phyloP scores from a whole-genome alignment of 2,113 vertebrate species.

The Rhinolophus ferrumequinum region DNA sequence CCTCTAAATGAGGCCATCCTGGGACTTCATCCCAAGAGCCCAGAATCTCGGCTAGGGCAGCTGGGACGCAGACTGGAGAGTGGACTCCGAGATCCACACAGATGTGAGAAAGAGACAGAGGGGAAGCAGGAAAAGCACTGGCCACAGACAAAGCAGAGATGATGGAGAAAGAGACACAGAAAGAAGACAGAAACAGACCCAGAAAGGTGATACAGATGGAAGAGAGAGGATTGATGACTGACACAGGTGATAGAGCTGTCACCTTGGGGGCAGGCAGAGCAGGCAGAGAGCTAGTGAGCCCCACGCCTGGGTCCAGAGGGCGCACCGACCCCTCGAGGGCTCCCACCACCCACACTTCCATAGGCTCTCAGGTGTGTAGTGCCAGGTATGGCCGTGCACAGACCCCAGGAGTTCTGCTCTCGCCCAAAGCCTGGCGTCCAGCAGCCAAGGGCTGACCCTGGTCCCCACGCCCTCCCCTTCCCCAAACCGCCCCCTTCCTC shows the following conservation, averaged over 20 bases:
- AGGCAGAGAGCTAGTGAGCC: background rate
- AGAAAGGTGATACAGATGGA: fast-evolving
- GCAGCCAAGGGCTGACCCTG: background rate
- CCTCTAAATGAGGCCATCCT: background rate
- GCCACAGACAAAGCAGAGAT: background rate
- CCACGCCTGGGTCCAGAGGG: background rate
- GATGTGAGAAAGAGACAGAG: background rate
- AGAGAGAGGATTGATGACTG: background rate
- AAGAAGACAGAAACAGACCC: background rate
- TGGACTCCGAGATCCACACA: background rate
- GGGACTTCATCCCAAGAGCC: background rate
- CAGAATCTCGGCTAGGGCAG: background rate
- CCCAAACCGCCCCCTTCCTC: background rate
- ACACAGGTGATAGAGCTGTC: background rate
- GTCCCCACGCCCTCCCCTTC: background rate
- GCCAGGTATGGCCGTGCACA: background rate
- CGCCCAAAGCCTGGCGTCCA: background rate
- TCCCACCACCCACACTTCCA: background rate
- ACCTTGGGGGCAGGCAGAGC: background rate
- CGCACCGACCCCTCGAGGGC: fast-evolving
- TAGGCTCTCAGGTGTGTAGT: background rate
- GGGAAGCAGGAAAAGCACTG: background rate
- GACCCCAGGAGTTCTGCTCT: background rate
- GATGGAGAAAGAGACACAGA: background rate
- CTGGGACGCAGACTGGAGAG: background rate